Base-by-base conservation (phyloP, 2,113 vertebrate genomes). In the Rattus rattus region DNA sequence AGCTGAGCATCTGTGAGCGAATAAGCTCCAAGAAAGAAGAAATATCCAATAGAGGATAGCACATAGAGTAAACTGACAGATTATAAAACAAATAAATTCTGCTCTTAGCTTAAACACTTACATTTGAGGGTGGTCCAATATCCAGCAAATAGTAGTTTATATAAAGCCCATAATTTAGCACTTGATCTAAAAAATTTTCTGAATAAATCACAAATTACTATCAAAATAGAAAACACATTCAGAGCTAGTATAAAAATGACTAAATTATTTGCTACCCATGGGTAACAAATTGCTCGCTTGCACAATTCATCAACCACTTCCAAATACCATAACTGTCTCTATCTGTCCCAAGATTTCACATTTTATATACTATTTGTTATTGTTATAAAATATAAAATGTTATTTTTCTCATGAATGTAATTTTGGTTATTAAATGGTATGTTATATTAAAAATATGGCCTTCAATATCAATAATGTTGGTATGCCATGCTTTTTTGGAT, bases 201-300 rank as follows among this genome's bases (percentile, higher is more conserved):
- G 75, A 19, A n/a, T 30, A 89, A 85, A 77, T 14, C 17, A 69
- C n/a, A 1, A 10, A 43, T 4, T 28, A 88, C 13, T 54, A 95
- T 70, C 65, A 95, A 89, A 94, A 75, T 5, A 26, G 43, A 94
- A 84, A 3, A 92, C 11, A 20, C 73, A 79, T 85, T 90, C 28
- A 72, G 91, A 84, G 65, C 24, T 88, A 81, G 56, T 67, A 1
- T 16, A 33, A 2, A 88, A 63, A 91, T 93, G 61, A 79, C 76
- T 52, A 80, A 80, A 5, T 88, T 75, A 70, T 69, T 30, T 19
- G 20, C 14, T 12, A 92, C 7, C 20, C 56, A 19, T 10, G 12
- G 9, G 13, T 88, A 77, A 75, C 47, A 5, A 36, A 75, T 75
- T 89, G 63, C 17, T 56, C 1, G 4, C 54, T 92, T 94, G 7